Evolutionary conservation across 1,140 invertebrate genomes (phyloP).

Genomic region (Arctopsyche grandis): DNA sequence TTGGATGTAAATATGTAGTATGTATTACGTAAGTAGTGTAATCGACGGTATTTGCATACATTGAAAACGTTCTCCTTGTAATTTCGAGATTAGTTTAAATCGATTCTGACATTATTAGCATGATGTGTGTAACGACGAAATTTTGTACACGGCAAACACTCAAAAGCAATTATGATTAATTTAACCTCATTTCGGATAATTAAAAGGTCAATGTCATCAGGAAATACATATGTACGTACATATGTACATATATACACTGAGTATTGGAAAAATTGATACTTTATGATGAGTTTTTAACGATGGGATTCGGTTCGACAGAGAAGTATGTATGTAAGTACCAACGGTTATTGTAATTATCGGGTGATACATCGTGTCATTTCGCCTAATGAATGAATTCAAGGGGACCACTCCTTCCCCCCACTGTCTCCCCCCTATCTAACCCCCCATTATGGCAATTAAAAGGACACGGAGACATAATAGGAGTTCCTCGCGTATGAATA

Average conservation of each 20-base stretch:
- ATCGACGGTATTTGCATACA: too few species aligned
- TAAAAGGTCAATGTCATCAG: conserved; percentile 14
- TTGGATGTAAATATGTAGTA: too few species aligned
- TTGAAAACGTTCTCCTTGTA: too few species aligned
- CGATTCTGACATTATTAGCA: too few species aligned
- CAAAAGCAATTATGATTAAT: neutral
- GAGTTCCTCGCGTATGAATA: conserved; percentile 12
- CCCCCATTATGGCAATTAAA: conserved; percentile 21
- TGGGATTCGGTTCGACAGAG: neutral
- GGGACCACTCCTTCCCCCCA: neutral
- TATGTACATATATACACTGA: neutral
- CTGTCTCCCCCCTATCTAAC: too few species aligned
- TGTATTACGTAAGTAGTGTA: too few species aligned
- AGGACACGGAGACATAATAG: conserved; percentile 22
- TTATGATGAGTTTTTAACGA: neutral
- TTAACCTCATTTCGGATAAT: neutral
- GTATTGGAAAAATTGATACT: neutral
- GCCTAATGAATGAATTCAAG: conserved; percentile 1
- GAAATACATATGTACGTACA: neutral
- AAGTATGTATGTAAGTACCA: too few species aligned
- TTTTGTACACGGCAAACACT: too few species aligned
- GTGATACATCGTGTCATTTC: neutral
- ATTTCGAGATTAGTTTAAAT: too few species aligned
- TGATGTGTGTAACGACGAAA: too few species aligned
- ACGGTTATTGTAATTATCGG: too few species aligned